Evolutionary conservation across 2,888 invertebrate species (phyloP), one percentile per base, ranked within the genome.

Genomic region (Mylabris sibirica): DNA sequence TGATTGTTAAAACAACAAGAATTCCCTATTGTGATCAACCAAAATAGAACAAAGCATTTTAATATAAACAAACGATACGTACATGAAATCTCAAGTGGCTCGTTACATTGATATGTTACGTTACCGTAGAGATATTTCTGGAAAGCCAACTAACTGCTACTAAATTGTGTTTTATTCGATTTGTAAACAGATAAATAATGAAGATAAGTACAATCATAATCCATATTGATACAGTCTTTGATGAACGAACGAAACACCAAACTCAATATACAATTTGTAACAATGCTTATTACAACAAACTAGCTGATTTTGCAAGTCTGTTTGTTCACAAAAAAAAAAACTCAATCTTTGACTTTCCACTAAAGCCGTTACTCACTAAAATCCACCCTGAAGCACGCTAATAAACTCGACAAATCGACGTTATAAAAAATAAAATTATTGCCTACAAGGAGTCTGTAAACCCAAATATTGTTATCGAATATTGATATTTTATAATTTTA

Each of bases 91-190:
- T 66, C 71, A 35, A 64, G 67, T 49, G 68, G 65, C 59, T 68
- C 71, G 71, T 71, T 71, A 68, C 66, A 66, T 66, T 71, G 71
- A 71, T 71, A 71, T 65, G 68, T 61, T 59, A 44, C 59, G 64
- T 63, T 68, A 34, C 68, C 59, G 59, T 64, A 66, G 68, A 71
- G 68, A 68, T 71, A 71, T 71, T 53, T 53, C 22, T 26, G 30
- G 41, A 9, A 53, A 53, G 11, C 24, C 24, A 53, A 24, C 53
- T 53, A 53, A 53, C 53, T 11, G 22, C 5, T 24, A 24, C 22
- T 53, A 53, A 53, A 53, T 53, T 53, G 53, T 24, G 5, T 14
- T 24, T 53, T 24, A 53, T 53, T 53, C 22, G 53, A 22, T 53
- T 53, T 12, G 49, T 20, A 20, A 20, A 20, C 49, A 49, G 20